A percentile compares a stretch with the other conserved stretches of the same genome.
These are phyloP conservation scores for Ceratothoa steindachneri DNA, from an alignment of 2,888 invertebrate genomes.

Conservation along the genomic window DNA sequence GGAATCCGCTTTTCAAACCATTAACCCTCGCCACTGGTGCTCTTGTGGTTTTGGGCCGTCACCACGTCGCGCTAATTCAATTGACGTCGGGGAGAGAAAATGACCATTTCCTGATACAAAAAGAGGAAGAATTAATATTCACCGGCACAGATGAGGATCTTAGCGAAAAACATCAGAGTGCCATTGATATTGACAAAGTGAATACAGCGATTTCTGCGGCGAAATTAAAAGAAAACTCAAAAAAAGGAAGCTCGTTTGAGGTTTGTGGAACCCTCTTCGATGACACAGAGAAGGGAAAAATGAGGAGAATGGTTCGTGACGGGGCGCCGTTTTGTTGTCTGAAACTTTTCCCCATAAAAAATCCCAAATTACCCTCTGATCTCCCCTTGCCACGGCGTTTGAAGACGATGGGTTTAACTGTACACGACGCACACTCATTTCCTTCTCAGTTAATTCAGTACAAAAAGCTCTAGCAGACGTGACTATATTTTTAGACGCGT, in stretches of 20 bases:
- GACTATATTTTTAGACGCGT: no score
- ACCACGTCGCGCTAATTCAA: not conserved
- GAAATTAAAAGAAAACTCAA: not conserved
- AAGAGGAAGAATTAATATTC: not conserved
- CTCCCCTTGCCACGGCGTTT: constrained; percentile 34
- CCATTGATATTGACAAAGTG: not conserved
- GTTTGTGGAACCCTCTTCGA: not conserved
- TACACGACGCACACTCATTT: constrained; percentile 22
- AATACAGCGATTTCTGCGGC: not conserved
- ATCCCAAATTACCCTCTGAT: constrained; percentile 23
- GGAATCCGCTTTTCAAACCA: not conserved
- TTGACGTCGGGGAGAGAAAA: not conserved
- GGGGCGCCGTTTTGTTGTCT: constrained; percentile 41
- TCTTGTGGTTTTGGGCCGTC: not conserved
- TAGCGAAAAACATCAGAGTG: not conserved
- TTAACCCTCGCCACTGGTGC: not conserved
- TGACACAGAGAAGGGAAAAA: constrained; percentile 15
- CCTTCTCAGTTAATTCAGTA: constrained; percentile 10
- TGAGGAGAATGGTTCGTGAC: constrained; percentile 29
- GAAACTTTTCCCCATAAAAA: constrained; percentile 9
- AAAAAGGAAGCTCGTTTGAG: not conserved
- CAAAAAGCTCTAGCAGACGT: not conserved
- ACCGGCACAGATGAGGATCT: not conserved
- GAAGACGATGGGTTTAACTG: constrained; percentile 24
- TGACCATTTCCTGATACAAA: not conserved